Conservation (phyloP, 2,113 vertebrate genomes). For the Urocynchramus pylzowi region DNA sequence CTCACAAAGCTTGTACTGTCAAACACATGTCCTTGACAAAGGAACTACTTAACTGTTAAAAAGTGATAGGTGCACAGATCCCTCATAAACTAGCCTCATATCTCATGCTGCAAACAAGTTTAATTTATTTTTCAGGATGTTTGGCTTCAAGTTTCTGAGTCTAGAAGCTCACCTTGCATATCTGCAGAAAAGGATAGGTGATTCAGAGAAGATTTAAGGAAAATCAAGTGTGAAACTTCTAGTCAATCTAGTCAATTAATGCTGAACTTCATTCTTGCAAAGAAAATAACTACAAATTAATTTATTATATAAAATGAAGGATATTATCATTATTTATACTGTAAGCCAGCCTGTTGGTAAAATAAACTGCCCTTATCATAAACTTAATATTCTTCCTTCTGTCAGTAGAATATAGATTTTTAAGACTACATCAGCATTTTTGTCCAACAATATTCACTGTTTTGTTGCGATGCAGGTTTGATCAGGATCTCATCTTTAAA, state of each 20-base stretch:
- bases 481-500: not conserved
- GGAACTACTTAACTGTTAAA: not conserved
- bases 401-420: not conserved
- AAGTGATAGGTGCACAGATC: not conserved
- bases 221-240: not conserved
- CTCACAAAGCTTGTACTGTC: not conserved
- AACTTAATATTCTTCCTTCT: not conserved
- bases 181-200: not conserved
- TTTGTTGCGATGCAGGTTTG: not conserved
- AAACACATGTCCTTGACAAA: not conserved
- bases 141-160: not conserved
- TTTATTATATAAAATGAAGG: not conserved
- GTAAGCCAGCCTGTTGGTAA: not conserved
- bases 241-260: not conserved
- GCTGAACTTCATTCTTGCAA: not conserved
- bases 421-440: not conserved
- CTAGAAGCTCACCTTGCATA: not conserved
- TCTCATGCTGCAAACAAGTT: fast-evolving
- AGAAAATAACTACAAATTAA: not conserved
- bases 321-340: not conserved
- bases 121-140: not conserved
- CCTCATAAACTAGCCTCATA: not conserved
- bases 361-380: not conserved
- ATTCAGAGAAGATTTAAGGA: not conserved
- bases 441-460: not conserved